Evolutionary conservation across 2,113 vertebrate species (phyloP), one percentile per base, ranked within the genome.

Genomic region (Sphyrna mokarran): DNA sequence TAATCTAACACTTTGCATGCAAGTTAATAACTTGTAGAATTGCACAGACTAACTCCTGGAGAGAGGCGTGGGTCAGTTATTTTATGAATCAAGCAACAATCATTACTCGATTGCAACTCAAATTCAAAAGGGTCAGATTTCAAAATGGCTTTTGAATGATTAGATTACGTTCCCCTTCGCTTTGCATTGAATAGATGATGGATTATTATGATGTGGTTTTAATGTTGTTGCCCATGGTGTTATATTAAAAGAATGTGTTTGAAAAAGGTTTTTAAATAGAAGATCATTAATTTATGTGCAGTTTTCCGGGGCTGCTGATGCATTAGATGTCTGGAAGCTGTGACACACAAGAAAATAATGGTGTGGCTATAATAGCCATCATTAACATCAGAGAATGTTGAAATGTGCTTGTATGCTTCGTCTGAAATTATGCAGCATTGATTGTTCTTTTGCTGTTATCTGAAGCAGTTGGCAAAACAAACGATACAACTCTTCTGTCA

Each of bases 341-440:
- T 94, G 91, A 72, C 69, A 72, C 37, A 29, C 37, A 43, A 8
- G 33, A 72, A 72, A 70, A 76, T 69, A 95, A 72, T 72, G 70
- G 69, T 29, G 23, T 72, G 94, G 94, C 69, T 33, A 22, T 72
- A 95, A 72, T 72, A 70, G 66, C 40, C 69, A 26, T 72, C 40
- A 72, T 95, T 95, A 95, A 95, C 94, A 72, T 72, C 68, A 48
- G 40, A 95, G 26, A 72, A 70, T 70, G 37, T 48, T 94, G 68
- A 94, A 94, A 70, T 94, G 68, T 23, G 70, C 69, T 95, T 54
- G 70, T 72, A 76, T 43, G 94, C 94, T 72, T 72, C 68, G 72
- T 72, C 68, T 95, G 94, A 95, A 95, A 72, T 72, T 43, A 95
- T 95, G 69, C 40, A 72, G 40, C 94, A 48, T 95, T 95, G 94